Percentiles rank a stretch among this genome's conserved stretches.
Evolutionary conservation across 1,140 invertebrate species (phyloP).

Genomic region (Drosophila biarmipes): DNA sequence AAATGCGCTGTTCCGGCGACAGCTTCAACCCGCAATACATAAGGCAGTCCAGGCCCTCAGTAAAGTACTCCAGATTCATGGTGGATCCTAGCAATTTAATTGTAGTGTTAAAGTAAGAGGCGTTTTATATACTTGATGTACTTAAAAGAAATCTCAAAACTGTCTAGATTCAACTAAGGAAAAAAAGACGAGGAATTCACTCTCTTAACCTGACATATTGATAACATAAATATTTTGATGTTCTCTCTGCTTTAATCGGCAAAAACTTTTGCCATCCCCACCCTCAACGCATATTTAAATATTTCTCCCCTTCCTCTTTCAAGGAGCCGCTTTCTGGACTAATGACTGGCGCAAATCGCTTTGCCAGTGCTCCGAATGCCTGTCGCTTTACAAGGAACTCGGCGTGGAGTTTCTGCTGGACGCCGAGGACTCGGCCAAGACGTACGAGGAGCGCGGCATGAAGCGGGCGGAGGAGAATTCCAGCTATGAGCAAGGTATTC

Average conservation of each 20-base stretch:
- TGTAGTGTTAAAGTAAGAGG: slow-evolving; percentile 13
- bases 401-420: slow-evolving; percentile 91
- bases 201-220: no score
- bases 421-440: slow-evolving; percentile 92
- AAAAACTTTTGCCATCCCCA: background rate
- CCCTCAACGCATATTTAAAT: background rate
- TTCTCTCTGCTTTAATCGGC: background rate
- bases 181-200: no score
- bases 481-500: slow-evolving; percentile 91
- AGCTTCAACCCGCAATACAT: slow-evolving; percentile 87
- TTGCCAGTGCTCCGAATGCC: slow-evolving; percentile 89
- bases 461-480: slow-evolving; percentile 85
- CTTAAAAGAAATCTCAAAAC: slow-evolving; percentile 9
- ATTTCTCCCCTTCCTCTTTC: background rate
- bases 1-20: slow-evolving; percentile 87
- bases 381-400: slow-evolving; percentile 89
- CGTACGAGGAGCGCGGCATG: slow-evolving; percentile 93
- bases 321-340: slow-evolving; percentile 88
- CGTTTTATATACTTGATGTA: background rate
- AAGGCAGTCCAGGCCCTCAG: slow-evolving; percentile 71
- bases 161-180: background rate
- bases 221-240: no score
- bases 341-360: slow-evolving; percentile 90
- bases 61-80: slow-evolving; percentile 81
- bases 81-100: slow-evolving; percentile 25